Conservation (phyloP, 92 coral and sea anemone species). For the Epizoanthus illoricatus region DNA sequence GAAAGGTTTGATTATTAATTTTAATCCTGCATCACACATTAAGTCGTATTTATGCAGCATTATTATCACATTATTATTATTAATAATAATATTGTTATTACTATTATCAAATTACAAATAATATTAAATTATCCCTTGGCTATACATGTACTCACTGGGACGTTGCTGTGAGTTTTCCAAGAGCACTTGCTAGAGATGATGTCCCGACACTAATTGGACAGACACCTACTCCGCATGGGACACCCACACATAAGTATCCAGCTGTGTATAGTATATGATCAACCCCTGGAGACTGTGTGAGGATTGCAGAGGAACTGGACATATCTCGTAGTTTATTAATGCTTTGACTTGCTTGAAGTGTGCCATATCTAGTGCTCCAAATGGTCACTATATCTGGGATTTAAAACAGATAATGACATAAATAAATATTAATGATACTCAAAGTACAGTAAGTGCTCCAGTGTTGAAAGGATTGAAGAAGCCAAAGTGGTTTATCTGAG, state of each 20-base stretch:
- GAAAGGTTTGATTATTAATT: too few relatives aligned
- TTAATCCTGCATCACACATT: too few relatives aligned
- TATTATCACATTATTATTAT: too few relatives aligned
- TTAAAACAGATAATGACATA: background rate
- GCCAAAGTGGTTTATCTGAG: too few relatives aligned
- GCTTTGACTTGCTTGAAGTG: constrained; percentile 62
- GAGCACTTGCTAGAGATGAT: constrained; percentile 80
- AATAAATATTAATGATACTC: background rate
- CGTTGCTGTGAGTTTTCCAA: constrained; percentile 55
- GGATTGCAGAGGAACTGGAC: constrained; percentile 38
- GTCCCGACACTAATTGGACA: constrained; percentile 60
- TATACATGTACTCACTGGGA: constrained; percentile 28
- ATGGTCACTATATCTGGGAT: constrained; percentile 46
- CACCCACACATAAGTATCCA: constrained; percentile 74
- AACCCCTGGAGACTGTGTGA: constrained; percentile 47
- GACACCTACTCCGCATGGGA: constrained; percentile 63
- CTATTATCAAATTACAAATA: background rate
- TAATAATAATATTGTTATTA: background rate
- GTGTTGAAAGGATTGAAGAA: too few relatives aligned
- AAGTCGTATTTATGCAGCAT: too few relatives aligned
- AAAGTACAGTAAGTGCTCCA: too few relatives aligned
- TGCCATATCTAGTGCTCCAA: constrained; percentile 80
- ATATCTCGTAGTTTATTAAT: constrained; percentile 48
- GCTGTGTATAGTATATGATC: constrained; percentile 55
- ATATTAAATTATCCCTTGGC: background rate